Conservation (phyloP, 2,888 invertebrate genomes). For the Frankliniella intonsa region DNA sequence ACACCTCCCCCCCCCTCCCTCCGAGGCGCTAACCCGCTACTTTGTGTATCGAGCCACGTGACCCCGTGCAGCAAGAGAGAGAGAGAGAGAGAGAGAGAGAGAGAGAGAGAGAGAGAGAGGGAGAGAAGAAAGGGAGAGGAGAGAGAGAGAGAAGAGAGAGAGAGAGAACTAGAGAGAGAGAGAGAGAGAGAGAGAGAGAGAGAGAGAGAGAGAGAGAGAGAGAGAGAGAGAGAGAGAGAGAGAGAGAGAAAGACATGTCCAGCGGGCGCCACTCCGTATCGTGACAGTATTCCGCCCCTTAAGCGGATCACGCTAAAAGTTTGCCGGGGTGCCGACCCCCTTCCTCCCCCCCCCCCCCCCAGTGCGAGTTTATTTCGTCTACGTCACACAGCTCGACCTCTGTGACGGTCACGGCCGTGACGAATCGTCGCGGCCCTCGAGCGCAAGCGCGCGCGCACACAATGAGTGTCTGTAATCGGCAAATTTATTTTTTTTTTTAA, state of each 20-base stretch:
- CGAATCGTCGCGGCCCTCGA: too few relatives aligned
- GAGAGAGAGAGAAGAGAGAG: background rate
- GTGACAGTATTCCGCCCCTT: background rate
- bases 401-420: too few relatives aligned
- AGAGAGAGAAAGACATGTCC: background rate
- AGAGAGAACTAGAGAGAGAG: background rate
- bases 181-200: background rate
- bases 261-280: background rate
- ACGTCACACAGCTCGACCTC: too few relatives aligned
- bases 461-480: too few relatives aligned
- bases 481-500: too few relatives aligned
- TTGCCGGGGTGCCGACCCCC: background rate
- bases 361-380: background rate
- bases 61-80: background rate
- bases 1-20: background rate
- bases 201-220: slow-evolving; percentile 7
- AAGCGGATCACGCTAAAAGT: slow-evolving; percentile 24
- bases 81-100: too few relatives aligned
- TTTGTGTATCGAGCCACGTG: slow-evolving; percentile 10
- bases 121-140: background rate
- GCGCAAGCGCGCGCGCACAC: too few relatives aligned
- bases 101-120: background rate
- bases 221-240: background rate
- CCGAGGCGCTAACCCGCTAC: background rate
- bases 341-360: background rate